Conservation (phyloP, 1,140 invertebrate genomes). For the Pseudobourletiella spinata region DNA sequence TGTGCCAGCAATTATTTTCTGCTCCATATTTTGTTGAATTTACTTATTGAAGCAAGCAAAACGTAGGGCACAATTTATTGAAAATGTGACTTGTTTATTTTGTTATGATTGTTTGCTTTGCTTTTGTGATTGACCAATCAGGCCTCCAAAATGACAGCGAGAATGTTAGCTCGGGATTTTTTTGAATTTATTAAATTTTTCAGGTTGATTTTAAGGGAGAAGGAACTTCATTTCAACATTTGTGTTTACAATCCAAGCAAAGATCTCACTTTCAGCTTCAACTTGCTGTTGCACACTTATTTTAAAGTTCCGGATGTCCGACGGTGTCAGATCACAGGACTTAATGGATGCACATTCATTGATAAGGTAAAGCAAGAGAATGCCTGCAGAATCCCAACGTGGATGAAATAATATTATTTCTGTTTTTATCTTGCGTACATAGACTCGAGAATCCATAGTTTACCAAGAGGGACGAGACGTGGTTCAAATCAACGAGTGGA, state of each 20-base stretch:
- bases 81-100: too few relatives aligned
- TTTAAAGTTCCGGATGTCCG: slow-evolving; percentile 82
- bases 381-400: too few relatives aligned
- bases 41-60: too few relatives aligned
- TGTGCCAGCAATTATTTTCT: too few relatives aligned
- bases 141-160: too few relatives aligned
- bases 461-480: slow-evolving; percentile 80
- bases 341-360: slow-evolving; percentile 82
- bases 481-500: slow-evolving; percentile 81
- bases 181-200: slow-evolving; percentile 47
- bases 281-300: slow-evolving; percentile 86
- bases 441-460: slow-evolving; percentile 69
- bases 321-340: slow-evolving; percentile 77
- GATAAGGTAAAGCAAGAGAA: slow-evolving; percentile 88
- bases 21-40: too few relatives aligned
- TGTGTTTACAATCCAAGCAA: slow-evolving; percentile 85
- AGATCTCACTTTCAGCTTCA: slow-evolving; percentile 82
- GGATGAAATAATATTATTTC: slow-evolving; percentile 29
- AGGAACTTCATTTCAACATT: slow-evolving; percentile 84
- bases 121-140: too few relatives aligned
- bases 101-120: too few relatives aligned
- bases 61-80: too few relatives aligned
- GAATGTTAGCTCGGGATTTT: too few relatives aligned
- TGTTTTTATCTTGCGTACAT: too few relatives aligned
- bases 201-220: slow-evolving; percentile 75